Evolutionary conservation across 2,888 invertebrate genomes (phyloP), one percentile per base, ranked within the genome.

Genomic region (Asteroscopus sphinx): DNA sequence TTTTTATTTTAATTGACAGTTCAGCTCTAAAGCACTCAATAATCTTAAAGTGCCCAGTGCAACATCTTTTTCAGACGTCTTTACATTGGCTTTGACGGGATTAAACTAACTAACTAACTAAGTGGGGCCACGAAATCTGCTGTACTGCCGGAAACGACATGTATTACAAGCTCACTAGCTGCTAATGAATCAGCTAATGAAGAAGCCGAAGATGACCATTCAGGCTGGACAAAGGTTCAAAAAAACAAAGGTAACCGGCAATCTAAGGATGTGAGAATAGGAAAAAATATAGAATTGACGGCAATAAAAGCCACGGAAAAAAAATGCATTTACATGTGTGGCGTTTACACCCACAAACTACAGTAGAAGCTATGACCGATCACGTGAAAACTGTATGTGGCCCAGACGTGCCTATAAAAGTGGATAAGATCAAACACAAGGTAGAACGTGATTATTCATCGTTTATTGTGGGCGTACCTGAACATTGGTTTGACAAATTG

Each of bases 341-440:
- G 45, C 33, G 45, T 2, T 9, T 45, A 7, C 45, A 45, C 1
- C 13, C 35, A 1, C 35, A 33, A 2, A 45, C 45, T 1, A 45
- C 45, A 4, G 0, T 26, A 1, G 46, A 46, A 46, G 28, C 35
- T 7, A 28, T 51, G 1, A 16, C 41, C 2, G 12, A 36, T 11
- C 36, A 42, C 15, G 51, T 51, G 0, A 51, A 28, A 28, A 51
- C 11, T 25, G 5, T 44, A 6, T 53, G 32, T 37, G 45, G 45
- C 3, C 9, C 30, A 9, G 15, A 45, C 21, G 45, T 53, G 2
- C 3, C 6, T 7, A 12, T 53, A 0, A 45, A 53, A 26, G n/a
- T 44, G 0, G 52, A 52, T 2, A 52, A 44, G 36, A 36, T 52
- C 5, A 42, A 36, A 12, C 52, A 52, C 4, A 42, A 44, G 30